These are phyloP conservation scores for Cichlasoma orientale DNA, from an alignment of 2,797 vertebrate genomes.

Conservation along the genomic window DNA sequence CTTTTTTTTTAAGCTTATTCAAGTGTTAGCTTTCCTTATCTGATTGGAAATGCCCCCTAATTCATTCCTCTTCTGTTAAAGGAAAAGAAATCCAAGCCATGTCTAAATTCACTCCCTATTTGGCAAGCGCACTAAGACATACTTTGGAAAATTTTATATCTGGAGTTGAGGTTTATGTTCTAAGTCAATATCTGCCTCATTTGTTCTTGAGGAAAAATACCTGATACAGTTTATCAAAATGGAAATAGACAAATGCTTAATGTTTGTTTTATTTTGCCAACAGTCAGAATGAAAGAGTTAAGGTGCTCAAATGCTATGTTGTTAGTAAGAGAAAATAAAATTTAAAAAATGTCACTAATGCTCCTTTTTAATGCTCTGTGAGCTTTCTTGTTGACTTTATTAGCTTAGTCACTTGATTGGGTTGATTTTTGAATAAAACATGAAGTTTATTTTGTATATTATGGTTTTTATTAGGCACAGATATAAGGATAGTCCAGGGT, in stretches of 20 bases:
- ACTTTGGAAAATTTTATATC: background rate
- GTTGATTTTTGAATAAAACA: background rate
- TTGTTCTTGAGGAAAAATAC: background rate
- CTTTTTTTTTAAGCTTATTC: conserved; percentile 1
- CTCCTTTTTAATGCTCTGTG: background rate
- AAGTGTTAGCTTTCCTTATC: conserved; percentile 14
- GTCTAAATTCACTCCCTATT: background rate
- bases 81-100: conserved; percentile 6
- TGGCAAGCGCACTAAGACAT: background rate
- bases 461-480: background rate
- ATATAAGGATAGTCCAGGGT: background rate
- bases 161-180: too few species aligned
- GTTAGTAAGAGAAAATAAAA: background rate
- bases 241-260: background rate
- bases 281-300: background rate
- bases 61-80: conserved; percentile 4
- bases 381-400: background rate
- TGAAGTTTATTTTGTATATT: background rate
- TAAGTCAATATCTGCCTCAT: background rate
- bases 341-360: background rate
- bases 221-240: background rate
- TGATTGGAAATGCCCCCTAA: conserved; percentile 7
- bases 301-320: background rate
- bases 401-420: background rate
- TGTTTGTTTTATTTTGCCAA: background rate